Base-by-base conservation (phyloP, 2,113 vertebrate genomes). In the Bufo bufo region DNA sequence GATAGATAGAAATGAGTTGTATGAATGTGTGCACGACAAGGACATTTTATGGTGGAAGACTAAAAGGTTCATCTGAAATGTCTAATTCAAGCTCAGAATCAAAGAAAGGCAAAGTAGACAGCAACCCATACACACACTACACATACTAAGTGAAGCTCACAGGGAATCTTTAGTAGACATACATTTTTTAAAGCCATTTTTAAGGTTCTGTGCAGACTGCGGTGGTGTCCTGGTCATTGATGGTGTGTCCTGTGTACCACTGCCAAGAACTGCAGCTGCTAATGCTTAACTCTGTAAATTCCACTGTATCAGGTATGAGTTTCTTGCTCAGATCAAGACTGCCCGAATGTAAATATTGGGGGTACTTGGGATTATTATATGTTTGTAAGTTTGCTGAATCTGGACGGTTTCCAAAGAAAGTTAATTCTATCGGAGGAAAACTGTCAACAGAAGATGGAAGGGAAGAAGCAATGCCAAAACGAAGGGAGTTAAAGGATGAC, bases 371-470 rank as follows among this genome's bases (percentile, higher is more conserved):
- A 49, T 84, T 49, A 54, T 10, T 10, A 50, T n/a, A 84, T 8
- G 49, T 71, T 71, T 84, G 20, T 71, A 19, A 33, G 20, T 71
- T 50, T 50, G 13, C 13, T 33, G 11, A 54, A 65, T 66, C 49
- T 71, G 82, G 63, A 54, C 16, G n/a, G 47, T 33, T 5, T 54
- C 49, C 82, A 84, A 50, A 71, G n/a, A 52, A 84, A 84, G n/a
- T 19, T n/a, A 84, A 69, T 69, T 54, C 47, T 84, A 14, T 54
- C 47, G 16, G 47, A 33, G 82, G 63, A 84, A 71, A 33, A 23
- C 82, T 84, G 82, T 65, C 82, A 84, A 33, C 23, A 71, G 63
- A 49, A 71, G 63, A 69, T 52, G 82, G 49, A 84, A 65, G 59
- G 47, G 61, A n/a, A 50, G 63, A 83, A 4, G 13, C 47, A 14